Base-by-base conservation (phyloP, 1,140 invertebrate species). In the Anagrus nilaparvatae region DNA sequence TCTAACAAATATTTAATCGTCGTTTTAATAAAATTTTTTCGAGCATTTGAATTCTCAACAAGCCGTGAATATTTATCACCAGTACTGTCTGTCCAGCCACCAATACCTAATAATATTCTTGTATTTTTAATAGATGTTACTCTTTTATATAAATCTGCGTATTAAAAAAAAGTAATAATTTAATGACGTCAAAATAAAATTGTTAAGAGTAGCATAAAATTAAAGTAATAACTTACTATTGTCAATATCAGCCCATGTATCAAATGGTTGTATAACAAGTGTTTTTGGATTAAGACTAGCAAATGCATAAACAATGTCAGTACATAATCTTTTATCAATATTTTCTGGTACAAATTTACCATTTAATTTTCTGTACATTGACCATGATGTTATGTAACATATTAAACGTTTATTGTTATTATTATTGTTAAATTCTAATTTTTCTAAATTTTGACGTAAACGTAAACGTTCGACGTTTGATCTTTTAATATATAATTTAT, bases 331-430 rank as follows among this genome's bases (percentile, higher is more conserved):
- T 0, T 78, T 71, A 53, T 92, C 84, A 1, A 94, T 63, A 48
- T 87, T 75, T 65, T 92, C 88, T 0, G 89, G 89, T 0, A 84
- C 79, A 59, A 87, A 92, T 61, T 85, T 82, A 7, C 81, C 87
- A 42, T 83, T 79, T 0, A 73, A 79, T 50, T 84, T 83, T 31
- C 90, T 73, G 55, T 90, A 88, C 56, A 86, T 79, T 0, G 87
- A 78, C 89, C 89, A 93, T 51, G 82, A 92, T 2, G 87, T 87
- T 52, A 90, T 73, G 52, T 92, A 92, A 60, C 90, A 94, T 0
- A 91, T 75, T 0, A 93, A 78, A 46, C 73, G 73, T 4, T 65
- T 60, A 3, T 52, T 54, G n/a, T n/a, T n/a, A 16, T 57, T 47
- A 1, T 60, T 58, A 1, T 61, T 43, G 2, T 28, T 27, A 23